Percentiles rank a stretch among this genome's conserved stretches.
phyloP scores from a whole-genome alignment of 92 coral and sea anemone species.

The Diadumene lineata region DNA sequence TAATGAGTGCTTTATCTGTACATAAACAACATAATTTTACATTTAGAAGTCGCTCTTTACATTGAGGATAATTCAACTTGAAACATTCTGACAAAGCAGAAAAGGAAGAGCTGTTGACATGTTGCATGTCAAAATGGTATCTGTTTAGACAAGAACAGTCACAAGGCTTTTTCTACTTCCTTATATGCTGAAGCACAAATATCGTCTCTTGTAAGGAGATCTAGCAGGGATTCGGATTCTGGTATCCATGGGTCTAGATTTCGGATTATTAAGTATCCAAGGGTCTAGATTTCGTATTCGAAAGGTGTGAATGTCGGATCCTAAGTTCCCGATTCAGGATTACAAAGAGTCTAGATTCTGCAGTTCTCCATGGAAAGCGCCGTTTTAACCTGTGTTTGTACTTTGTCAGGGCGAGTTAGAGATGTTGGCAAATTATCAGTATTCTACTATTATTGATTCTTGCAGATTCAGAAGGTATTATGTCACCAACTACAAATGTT shows the following conservation, averaged over 20 bases:
- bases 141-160: neutral
- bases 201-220: neutral
- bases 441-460: neutral
- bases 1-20: too few species aligned
- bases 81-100: neutral
- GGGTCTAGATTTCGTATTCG: too few species aligned
- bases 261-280: neutral
- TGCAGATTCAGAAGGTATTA: slow-evolving; percentile 56
- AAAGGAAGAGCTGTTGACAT: neutral
- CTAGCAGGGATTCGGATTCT: neutral
- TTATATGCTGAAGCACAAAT: neutral
- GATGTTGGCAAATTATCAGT: neutral
- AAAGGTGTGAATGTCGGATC: too few species aligned
- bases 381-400: neutral
- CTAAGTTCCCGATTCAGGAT: too few species aligned
- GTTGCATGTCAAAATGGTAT: neutral
- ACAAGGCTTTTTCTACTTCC: neutral
- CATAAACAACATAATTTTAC: too few species aligned
- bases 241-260: neutral
- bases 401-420: neutral
- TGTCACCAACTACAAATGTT: slow-evolving; percentile 66
- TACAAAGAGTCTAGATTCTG: too few species aligned
- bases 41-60: too few species aligned
- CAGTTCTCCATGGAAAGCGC: too few species aligned
- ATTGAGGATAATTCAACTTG: neutral